Evolutionary conservation across 2,797 vertebrate genomes (phyloP), one percentile per base, ranked within the genome.

Genomic region (Alouatta caraya): DNA sequence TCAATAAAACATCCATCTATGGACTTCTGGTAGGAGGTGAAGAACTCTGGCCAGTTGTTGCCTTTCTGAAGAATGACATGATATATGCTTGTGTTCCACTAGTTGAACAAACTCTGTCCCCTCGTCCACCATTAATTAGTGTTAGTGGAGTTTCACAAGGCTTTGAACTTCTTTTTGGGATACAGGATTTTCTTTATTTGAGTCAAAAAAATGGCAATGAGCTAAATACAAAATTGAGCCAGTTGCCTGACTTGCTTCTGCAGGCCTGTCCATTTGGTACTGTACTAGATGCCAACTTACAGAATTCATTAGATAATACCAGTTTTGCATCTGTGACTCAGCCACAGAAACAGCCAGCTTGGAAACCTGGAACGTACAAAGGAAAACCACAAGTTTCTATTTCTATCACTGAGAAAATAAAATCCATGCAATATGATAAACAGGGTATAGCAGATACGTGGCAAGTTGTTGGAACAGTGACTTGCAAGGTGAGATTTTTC

Each of bases 391-490:
- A 99, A 64, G 99, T 99, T 75, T 99, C 98, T 1, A 98, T 99
- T 72, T 99, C 98, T 15, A 98, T 99, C 96, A 98, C 98, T 15
- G 99, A 99, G 98, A 99, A 99, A 17, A 99, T 99, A 78, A 99
- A 99, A 88, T 99, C 99, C 57, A 99, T 99, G 99, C 99, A 99
- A 95, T 99, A 99, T 64, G 99, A 99, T 96, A 99, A 99, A 97
- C 99, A 80, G 21, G 99, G 99, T 94, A 98, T 98, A 91, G 99
- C 99, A 96, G 99, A 99, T 97, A 98, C 98, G 6, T 99, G 99
- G 99, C 99, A 99, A 90, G 99, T 99, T 70, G 99, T 99, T 37
- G 99, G 99, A 97, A 98, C 99, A 50, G 99, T 99, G 55, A 99
- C 99, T 91, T 99, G 99, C 52, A 55, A 99, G 99, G 99, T 99